These are phyloP conservation scores for Drosophila conformis DNA, from an alignment of 2,888 invertebrate species.

Conservation along the genomic window DNA sequence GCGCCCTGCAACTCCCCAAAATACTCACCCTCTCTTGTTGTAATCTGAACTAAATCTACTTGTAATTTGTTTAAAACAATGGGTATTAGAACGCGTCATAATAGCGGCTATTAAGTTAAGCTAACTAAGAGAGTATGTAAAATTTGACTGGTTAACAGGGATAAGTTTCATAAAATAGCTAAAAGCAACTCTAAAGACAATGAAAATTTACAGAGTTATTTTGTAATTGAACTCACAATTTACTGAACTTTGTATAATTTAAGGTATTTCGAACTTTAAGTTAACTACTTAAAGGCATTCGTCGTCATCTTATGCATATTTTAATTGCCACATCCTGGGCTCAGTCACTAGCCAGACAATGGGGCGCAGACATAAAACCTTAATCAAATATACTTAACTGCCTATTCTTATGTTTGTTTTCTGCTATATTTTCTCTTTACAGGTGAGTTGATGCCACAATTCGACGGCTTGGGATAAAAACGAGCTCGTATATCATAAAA, in stretches of 20 bases:
- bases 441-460: conserved; percentile 67
- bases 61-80: conserved; percentile 77
- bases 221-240: background rate
- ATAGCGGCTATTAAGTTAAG: conserved; percentile 58
- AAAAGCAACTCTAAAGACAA: background rate
- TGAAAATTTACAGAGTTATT: background rate
- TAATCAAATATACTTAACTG: conserved; percentile 72
- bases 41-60: conserved; percentile 71
- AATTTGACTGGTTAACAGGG: conserved; percentile 17
- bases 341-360: conserved; percentile 50
- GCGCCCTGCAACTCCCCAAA: conserved; percentile 22
- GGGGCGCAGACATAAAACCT: conserved; percentile 57
- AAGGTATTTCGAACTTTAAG: background rate
- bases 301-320: conserved; percentile 18
- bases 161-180: background rate
- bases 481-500: conserved; percentile 61
- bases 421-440: conserved; percentile 65
- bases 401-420: conserved; percentile 74
- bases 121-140: conserved; percentile 9
- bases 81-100: conserved; percentile 64
- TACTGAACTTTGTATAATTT: background rate
- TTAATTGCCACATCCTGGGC: conserved; percentile 56
- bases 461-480: conserved; percentile 27
- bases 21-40: conserved; percentile 31
- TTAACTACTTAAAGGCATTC: conserved; percentile 4